Conservation (phyloP, 2,797 vertebrate species). For the Cuniculus paca region DNA sequence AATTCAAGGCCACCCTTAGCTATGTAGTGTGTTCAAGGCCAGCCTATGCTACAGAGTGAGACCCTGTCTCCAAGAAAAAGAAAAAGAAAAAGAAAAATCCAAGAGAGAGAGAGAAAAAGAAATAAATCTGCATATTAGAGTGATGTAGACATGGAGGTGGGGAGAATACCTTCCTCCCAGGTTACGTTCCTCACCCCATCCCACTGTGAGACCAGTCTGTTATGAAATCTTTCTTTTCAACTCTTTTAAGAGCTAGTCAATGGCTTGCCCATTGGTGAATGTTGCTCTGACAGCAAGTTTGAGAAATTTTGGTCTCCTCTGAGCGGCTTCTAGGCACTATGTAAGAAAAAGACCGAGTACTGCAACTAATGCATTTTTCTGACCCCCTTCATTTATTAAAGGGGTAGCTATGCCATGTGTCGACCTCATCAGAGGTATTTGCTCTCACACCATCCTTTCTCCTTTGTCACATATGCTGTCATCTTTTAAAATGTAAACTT, state of each 20-base stretch:
- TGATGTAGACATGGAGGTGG: background rate
- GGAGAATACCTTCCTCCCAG: rapidly evolving
- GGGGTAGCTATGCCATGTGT: background rate
- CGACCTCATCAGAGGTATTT: background rate
- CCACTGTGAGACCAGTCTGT: background rate
- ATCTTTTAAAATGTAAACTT: slow-evolving; percentile 1
- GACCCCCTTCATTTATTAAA: background rate
- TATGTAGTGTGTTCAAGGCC: background rate
- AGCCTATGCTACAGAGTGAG: background rate
- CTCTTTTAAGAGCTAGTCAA: background rate
- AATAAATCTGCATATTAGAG: background rate
- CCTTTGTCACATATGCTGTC: background rate
- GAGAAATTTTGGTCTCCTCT: slow-evolving; percentile 23
- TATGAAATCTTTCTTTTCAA: background rate
- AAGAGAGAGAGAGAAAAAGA: background rate
- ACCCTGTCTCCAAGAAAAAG: background rate
- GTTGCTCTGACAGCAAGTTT: background rate
- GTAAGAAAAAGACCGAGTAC: background rate
- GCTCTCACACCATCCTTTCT: background rate
- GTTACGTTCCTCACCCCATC: background rate
- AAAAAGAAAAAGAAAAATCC: background rate
- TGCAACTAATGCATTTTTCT: background rate
- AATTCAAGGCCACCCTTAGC: background rate
- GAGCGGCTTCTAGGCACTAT: background rate
- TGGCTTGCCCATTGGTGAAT: background rate